Conservation (phyloP, 2,797 vertebrate genomes). For the Sphenopsis melanotis region DNA sequence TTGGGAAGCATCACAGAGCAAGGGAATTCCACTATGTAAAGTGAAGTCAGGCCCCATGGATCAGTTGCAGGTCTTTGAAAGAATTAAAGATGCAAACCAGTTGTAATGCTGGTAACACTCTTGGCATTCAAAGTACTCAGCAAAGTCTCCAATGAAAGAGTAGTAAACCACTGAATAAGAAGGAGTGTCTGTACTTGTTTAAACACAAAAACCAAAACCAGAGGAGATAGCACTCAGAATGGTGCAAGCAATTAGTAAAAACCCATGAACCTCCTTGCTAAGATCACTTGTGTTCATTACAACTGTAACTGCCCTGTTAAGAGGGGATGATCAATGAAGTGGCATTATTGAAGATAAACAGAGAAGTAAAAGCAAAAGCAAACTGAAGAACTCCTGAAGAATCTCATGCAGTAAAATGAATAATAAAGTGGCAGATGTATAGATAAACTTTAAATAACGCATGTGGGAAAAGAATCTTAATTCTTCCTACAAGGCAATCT, state of each 20-base stretch:
- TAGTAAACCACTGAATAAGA: too few species aligned
- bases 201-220: background rate
- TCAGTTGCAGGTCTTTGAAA: background rate
- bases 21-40: background rate
- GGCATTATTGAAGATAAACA: background rate
- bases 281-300: background rate
- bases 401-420: background rate
- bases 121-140: background rate
- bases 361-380: background rate
- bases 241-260: background rate
- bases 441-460: background rate
- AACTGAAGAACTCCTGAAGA: background rate
- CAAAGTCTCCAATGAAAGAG: background rate
- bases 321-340: background rate
- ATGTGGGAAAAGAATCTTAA: slow-evolving; percentile 50
- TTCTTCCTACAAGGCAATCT: background rate
- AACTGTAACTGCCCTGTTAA: background rate
- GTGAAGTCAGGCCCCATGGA: background rate
- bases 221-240: background rate
- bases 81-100: background rate
- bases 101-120: background rate
- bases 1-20: background rate
- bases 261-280: background rate
- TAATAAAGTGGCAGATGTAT: background rate
- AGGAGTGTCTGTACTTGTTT: background rate